Conservation (phyloP, 2,113 vertebrate species). For the Pelecanoides urinatrix region DNA sequence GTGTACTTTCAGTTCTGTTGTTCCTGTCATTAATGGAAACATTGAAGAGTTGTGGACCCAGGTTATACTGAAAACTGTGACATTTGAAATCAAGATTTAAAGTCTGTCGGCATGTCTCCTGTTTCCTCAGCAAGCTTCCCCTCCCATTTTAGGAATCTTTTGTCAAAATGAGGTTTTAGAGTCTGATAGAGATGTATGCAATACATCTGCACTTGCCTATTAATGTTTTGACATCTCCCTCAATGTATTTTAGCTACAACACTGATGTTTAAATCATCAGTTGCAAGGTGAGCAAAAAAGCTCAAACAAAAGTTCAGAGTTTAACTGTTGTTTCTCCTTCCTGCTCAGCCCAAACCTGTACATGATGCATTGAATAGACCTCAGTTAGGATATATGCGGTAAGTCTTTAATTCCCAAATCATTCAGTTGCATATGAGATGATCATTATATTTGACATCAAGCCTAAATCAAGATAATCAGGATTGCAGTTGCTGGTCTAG, state of each 20-base stretch:
- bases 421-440: background rate
- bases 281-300: background rate
- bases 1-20: background rate
- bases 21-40: background rate
- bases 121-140: background rate
- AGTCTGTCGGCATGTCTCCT: background rate
- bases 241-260: background rate
- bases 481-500: background rate
- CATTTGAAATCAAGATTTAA: background rate
- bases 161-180: background rate
- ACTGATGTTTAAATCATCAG: background rate
- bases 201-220: background rate
- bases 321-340: background rate
- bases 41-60: background rate
- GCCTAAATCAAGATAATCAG: background rate
- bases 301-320: background rate
- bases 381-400: background rate
- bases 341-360: background rate
- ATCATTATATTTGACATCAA: background rate
- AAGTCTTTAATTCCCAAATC: background rate
- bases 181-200: background rate
- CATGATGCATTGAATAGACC: background rate
- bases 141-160: background rate
- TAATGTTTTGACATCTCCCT: background rate
- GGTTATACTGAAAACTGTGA: background rate